Evolutionary conservation across 30 jellyfish, hydroid and myxozoan genomes (phyloP).

Genomic region (Rhopilema esculentum): DNA sequence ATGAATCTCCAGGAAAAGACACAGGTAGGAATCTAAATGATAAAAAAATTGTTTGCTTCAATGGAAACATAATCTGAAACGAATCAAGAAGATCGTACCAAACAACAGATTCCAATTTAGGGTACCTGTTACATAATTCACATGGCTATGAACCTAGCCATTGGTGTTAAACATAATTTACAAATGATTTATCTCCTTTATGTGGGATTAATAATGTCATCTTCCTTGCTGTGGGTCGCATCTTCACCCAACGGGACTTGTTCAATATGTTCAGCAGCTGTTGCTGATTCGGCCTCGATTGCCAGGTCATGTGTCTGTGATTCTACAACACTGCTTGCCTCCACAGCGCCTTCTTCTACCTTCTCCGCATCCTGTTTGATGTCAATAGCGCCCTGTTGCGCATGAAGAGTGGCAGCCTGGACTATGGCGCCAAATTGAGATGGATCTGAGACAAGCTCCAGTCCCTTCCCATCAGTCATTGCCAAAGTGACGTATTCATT

Average conservation of each 20-base stretch:
- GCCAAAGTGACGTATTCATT: conserved; percentile 66
- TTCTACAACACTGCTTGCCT: neutral
- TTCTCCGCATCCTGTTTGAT: conserved; percentile 14
- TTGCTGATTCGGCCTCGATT: neutral
- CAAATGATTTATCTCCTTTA: neutral
- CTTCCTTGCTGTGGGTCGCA: neutral
- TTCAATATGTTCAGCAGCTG: neutral
- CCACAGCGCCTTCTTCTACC: neutral
- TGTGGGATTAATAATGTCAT: neutral
- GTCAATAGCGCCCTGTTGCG: conserved; percentile 3
- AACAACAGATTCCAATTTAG: too few species aligned
- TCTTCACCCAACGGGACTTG: neutral
- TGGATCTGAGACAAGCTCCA: conserved; percentile 68
- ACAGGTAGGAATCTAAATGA: too few species aligned
- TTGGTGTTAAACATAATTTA: neutral
- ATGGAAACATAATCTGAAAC: too few species aligned
- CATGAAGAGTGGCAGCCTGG: conserved; percentile 67
- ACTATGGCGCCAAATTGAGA: conserved; percentile 69
- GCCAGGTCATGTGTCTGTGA: neutral
- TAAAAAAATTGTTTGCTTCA: too few species aligned
- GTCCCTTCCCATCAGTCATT: conserved; percentile 75
- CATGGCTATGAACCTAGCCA: neutral
- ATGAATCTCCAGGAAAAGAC: too few species aligned
- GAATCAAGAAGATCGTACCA: too few species aligned
- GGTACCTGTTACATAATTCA: too few species aligned